phyloP scores from a whole-genome alignment of 1,140 invertebrate species.

The Trissolcus basalis region DNA sequence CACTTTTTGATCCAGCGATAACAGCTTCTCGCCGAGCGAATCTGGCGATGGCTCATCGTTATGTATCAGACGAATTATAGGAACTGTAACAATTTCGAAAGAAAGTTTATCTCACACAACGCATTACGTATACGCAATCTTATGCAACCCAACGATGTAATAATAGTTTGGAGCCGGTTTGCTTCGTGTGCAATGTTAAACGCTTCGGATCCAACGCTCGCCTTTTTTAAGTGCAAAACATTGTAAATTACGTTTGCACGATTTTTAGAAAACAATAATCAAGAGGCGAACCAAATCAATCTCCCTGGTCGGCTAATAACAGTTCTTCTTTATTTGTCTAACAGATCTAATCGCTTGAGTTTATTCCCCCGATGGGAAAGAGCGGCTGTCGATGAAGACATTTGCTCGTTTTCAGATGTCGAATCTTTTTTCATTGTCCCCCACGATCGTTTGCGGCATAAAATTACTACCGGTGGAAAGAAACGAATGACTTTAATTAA shows the following conservation, averaged over 20 bases:
- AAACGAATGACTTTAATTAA: constrained; percentile 23
- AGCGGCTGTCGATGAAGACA: constrained; percentile 9
- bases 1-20: constrained; percentile 86
- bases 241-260: neutral
- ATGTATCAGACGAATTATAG: constrained; percentile 68
- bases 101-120: constrained; percentile 36
- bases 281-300: neutral
- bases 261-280: neutral
- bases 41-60: constrained; percentile 64
- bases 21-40: constrained; percentile 73
- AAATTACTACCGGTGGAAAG: constrained; percentile 2
- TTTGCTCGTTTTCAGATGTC: neutral
- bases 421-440: neutral
- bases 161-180: constrained; percentile 33
- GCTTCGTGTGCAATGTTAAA: neutral
- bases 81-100: constrained; percentile 60
- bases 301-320: neutral
- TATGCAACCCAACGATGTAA: constrained; percentile 32
- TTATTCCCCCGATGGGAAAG: neutral
- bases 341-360: neutral
- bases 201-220: neutral
- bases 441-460: neutral
- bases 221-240: neutral
- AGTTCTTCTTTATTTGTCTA: neutral
- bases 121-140: constrained; percentile 27